These are phyloP conservation scores for Antigone vipio DNA, from an alignment of 2,113 vertebrate genomes.

Conservation along the genomic window DNA sequence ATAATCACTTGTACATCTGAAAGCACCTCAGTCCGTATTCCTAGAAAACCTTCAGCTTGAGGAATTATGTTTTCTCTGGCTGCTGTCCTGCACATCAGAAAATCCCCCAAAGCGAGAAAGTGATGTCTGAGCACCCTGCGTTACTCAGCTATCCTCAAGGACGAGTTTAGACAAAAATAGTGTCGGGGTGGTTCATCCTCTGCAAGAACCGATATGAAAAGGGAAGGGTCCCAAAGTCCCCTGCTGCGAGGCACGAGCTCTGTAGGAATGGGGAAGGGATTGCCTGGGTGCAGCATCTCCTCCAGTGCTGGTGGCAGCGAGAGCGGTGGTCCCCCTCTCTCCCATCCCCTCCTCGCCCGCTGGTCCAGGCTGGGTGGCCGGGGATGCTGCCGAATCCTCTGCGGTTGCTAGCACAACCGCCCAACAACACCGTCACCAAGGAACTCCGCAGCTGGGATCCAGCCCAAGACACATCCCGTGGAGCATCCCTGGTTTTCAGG, in stretches of 20 bases:
- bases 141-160: not conserved
- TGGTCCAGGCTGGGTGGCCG: not conserved
- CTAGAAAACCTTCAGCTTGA: not conserved
- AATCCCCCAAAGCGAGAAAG: not conserved
- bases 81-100: not conserved
- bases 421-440: not conserved
- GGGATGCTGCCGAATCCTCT: fast-evolving
- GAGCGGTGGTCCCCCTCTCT: not conserved
- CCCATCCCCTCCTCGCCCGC: not conserved
- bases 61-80: not conserved
- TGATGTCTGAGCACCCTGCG: fast-evolving
- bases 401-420: not conserved
- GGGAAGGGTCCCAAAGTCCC: not conserved
- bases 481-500: not conserved
- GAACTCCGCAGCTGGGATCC: not conserved
- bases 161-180: not conserved
- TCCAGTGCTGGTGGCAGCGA: fast-evolving
- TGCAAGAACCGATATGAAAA: fast-evolving
- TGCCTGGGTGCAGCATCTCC: not conserved
- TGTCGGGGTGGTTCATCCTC: not conserved
- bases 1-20: not conserved
- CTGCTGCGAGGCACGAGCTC: not conserved
- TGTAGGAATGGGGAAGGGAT: not conserved
- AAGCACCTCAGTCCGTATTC: not conserved
- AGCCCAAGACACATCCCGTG: not conserved